Evolutionary conservation across 2,797 vertebrate genomes (phyloP).

Genomic region (Malurus splendens): DNA sequence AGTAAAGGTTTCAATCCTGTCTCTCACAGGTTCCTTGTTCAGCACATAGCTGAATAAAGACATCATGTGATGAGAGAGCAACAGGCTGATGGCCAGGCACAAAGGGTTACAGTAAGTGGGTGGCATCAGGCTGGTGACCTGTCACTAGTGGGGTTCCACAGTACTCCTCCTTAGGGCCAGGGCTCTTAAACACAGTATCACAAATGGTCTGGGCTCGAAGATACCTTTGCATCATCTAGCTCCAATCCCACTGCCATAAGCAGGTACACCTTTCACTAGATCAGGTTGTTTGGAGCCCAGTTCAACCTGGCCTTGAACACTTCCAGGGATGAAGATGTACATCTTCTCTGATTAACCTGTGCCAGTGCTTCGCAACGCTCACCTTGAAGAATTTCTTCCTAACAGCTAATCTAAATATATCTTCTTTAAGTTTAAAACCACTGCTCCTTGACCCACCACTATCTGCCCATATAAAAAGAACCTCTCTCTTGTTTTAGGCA

Average conservation of each 20-base stretch:
- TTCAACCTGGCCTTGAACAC: background rate
- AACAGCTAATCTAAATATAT: background rate
- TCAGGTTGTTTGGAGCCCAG: background rate
- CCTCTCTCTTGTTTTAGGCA: background rate
- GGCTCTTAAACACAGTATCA: background rate
- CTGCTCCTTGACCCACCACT: background rate
- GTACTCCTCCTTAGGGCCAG: no score
- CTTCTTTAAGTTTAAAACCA: background rate
- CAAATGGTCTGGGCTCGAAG: background rate
- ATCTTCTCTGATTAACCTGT: background rate
- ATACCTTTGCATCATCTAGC: background rate
- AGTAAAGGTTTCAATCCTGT: background rate
- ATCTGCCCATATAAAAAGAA: background rate
- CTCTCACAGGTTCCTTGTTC: background rate
- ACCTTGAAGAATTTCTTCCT: background rate
- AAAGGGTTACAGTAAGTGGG: background rate
- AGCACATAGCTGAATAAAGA: background rate
- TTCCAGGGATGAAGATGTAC: background rate
- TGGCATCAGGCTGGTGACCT: background rate
- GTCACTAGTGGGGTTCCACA: background rate
- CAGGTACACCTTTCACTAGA: background rate
- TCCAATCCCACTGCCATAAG: rapidly evolving
- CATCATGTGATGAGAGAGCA: rapidly evolving
- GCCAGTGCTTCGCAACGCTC: no score
- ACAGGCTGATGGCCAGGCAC: background rate